Conservation (phyloP, 2,113 vertebrate species). For the Oncorhynchus tshawytscha region DNA sequence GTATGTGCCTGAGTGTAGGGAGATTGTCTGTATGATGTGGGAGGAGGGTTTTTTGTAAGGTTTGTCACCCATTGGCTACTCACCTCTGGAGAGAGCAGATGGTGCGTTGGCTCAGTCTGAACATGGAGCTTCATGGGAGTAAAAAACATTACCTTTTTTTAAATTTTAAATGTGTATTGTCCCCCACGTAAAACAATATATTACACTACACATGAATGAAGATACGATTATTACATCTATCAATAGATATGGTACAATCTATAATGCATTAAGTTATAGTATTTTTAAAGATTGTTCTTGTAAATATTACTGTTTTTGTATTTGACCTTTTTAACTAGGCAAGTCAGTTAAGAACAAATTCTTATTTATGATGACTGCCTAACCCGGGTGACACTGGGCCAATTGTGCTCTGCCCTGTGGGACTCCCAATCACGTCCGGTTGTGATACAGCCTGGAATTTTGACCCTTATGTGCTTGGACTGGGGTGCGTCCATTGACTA, state of each 20-base stretch:
- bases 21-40: conserved; percentile 42
- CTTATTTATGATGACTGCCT: too few species aligned
- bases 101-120: conserved; percentile 25
- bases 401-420: too few species aligned
- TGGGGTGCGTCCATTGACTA: not conserved
- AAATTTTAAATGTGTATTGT: not conserved
- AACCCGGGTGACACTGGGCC: too few species aligned
- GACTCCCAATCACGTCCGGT: too few species aligned
- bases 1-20: not conserved
- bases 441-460: too few species aligned
- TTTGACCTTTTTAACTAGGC: too few species aligned
- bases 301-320: not conserved
- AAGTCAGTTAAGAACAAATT: too few species aligned
- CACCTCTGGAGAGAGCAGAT: conserved; percentile 49
- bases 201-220: not conserved
- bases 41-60: conserved; percentile 24
- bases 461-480: not conserved
- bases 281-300: not conserved
- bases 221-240: not conserved
- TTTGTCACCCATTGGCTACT: conserved; percentile 42
- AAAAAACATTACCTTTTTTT: not conserved
- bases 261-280: not conserved
- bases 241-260: not conserved
- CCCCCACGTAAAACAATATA: not conserved
- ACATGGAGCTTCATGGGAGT: not conserved